Percentiles rank a stretch among this genome's conserved stretches.
These are phyloP conservation scores for Hylaea fasciaria DNA, from an alignment of 2,888 invertebrate genomes.

Conservation along the genomic window DNA sequence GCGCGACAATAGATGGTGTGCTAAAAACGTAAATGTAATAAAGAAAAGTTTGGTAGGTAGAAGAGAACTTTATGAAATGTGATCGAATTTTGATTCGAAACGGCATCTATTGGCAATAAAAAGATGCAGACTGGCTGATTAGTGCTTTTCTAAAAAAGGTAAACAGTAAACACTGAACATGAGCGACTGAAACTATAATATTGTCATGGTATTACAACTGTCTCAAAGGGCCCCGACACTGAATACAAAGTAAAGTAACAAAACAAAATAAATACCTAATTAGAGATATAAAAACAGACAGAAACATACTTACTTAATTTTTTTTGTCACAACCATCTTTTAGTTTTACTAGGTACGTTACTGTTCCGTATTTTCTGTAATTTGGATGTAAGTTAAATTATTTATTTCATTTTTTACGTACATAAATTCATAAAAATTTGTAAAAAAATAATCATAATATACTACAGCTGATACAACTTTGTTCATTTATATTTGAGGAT, in stretches of 20 bases:
- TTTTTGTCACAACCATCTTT: conserved; percentile 19
- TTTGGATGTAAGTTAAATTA: background rate
- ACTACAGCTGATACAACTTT: no score
- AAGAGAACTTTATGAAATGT: background rate
- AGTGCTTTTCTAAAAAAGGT: background rate
- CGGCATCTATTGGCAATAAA: background rate
- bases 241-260: background rate
- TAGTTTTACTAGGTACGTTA: background rate
- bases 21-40: no score
- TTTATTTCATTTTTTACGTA: no score
- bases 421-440: no score
- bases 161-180: background rate
- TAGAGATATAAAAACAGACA: background rate
- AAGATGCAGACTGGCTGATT: background rate
- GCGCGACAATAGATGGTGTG: no score
- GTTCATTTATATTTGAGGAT: no score
- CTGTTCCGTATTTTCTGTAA: background rate
- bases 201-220: background rate
- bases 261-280: no score
- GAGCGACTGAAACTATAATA: background rate
- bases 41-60: no score
- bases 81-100: background rate
- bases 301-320: background rate
- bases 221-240: background rate
- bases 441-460: no score